phyloP scores from a whole-genome alignment of 2,888 invertebrate genomes.

The Drosophila falleni region DNA sequence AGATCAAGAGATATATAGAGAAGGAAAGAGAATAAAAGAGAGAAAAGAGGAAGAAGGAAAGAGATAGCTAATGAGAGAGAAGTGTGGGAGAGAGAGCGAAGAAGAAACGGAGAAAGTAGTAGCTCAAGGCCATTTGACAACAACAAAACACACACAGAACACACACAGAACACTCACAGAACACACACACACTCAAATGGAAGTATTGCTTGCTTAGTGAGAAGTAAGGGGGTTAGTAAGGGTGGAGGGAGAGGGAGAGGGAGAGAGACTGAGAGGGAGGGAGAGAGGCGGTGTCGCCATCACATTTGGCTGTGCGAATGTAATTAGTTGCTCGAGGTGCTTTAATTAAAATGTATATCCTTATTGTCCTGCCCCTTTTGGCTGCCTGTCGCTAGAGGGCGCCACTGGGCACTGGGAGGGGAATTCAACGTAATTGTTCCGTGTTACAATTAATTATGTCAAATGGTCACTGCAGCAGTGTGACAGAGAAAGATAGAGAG shows the following conservation, averaged over 20 bases:
- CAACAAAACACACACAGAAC: constrained; percentile 18
- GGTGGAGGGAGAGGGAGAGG: neutral
- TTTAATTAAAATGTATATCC: constrained; percentile 80
- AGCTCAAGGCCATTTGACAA: constrained; percentile 47
- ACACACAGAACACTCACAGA: constrained; percentile 18
- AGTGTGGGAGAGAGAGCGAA: neutral
- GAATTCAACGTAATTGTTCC: constrained; percentile 69
- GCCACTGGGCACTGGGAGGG: constrained; percentile 35
- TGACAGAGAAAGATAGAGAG: constrained; percentile 1
- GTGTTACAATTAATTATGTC: constrained; percentile 79
- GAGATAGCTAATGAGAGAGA: neutral
- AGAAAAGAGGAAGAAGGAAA: neutral
- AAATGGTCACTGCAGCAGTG: constrained; percentile 56
- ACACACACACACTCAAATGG: constrained; percentile 11
- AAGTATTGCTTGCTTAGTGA: neutral
- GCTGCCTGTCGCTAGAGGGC: neutral
- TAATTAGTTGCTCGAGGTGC: constrained; percentile 79
- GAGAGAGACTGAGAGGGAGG: neutral
- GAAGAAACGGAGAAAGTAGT: constrained; percentile 4
- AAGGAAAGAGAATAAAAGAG: neutral
- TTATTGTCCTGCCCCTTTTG: constrained; percentile 58
- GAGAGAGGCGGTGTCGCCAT: constrained; percentile 9
- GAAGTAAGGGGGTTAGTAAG: no score
- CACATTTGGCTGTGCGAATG: constrained; percentile 63
- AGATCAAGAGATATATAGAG: neutral